Base-by-base conservation (phyloP, 2,113 vertebrate species). In the Oreochromis tanganicae region DNA sequence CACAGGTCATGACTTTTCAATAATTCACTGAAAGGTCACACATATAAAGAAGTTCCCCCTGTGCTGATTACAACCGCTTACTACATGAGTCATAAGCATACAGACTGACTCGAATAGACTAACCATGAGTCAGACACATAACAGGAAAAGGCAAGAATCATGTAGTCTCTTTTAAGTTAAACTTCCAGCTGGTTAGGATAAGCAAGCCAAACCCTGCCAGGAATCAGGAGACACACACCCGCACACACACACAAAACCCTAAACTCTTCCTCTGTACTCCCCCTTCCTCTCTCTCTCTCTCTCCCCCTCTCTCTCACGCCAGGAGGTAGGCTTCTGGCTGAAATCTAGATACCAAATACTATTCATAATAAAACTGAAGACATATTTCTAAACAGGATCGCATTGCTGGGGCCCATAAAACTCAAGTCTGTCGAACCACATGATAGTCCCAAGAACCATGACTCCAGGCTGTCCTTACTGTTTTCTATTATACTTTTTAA, bases 301-400 rank as follows among this genome's bases (percentile, higher is more conserved):
- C 92, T 85, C n/a, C n/a, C n/a, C n/a, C 61, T 66, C 61, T 66
- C 34, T 36, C 61, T 21, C 61, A 13, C 19, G 89, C 88, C 92
- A 87, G 95, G 94, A 94, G 95, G 95, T 93, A 95, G 89, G 89
- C 87, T 95, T 91, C 88, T 91, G 82, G 83, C 86, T 93, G 82
- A 94, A 95, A 94, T 91, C 83, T 89, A 87, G 82, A 90, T 75
- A 91, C 95, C 92, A 94, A 94, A 93, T 94, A 87, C 88, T 88
- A 89, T 82, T 88, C 56, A 91, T 41, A 87, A 92, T 13, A 91
- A 91, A 78, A 81, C 61, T 66, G 27, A 86, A 78, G 73, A 81
- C 34, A 83, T 61, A 82, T 71, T 85, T 68, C 71, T 78, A 86
- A 89, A 87, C 8, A 32, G 11, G 16, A 80, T 38, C n/a, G 38